Evolutionary conservation across 2,888 invertebrate species (phyloP).

Genomic region (Conchocele bisecta): DNA sequence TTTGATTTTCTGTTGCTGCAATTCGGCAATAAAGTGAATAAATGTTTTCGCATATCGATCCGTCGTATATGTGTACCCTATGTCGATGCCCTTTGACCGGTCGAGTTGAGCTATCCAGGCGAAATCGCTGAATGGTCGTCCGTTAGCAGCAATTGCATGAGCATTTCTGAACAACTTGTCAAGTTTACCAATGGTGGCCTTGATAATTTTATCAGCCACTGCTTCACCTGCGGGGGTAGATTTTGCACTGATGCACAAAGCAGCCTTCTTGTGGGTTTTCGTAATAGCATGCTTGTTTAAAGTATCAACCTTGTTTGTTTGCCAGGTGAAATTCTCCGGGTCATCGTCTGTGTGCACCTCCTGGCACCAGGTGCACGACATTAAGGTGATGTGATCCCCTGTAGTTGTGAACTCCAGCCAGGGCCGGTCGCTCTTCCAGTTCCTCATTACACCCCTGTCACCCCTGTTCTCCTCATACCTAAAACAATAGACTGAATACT

Average conservation of each 20-base stretch:
- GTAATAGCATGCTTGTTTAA: conserved; percentile 21
- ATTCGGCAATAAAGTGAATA: conserved; percentile 22
- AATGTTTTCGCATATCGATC: conserved; percentile 15
- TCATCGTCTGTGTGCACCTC: too few species aligned
- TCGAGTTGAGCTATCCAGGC: conserved; percentile 39
- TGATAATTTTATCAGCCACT: conserved; percentile 22
- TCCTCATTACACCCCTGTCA: too few species aligned
- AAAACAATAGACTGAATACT: too few species aligned
- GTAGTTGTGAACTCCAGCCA: too few species aligned
- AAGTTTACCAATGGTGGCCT: conserved; percentile 1
- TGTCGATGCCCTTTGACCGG: conserved; percentile 20
- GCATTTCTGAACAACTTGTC: conserved; percentile 21
- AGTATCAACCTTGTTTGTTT: conserved; percentile 16
- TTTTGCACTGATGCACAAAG: neutral
- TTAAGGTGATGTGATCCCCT: too few species aligned
- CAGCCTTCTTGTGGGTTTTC: neutral
- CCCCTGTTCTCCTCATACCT: too few species aligned
- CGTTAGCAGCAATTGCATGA: conserved; percentile 27
- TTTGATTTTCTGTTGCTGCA: conserved; percentile 16
- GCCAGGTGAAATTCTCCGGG: too few species aligned
- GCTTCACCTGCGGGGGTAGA: neutral
- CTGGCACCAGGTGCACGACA: too few species aligned
- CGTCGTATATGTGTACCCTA: conserved; percentile 42
- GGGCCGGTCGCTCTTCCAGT: too few species aligned
- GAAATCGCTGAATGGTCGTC: conserved; percentile 41